phyloP scores from a whole-genome alignment of 1,140 invertebrate genomes.

The Zaprionus davidi region DNA sequence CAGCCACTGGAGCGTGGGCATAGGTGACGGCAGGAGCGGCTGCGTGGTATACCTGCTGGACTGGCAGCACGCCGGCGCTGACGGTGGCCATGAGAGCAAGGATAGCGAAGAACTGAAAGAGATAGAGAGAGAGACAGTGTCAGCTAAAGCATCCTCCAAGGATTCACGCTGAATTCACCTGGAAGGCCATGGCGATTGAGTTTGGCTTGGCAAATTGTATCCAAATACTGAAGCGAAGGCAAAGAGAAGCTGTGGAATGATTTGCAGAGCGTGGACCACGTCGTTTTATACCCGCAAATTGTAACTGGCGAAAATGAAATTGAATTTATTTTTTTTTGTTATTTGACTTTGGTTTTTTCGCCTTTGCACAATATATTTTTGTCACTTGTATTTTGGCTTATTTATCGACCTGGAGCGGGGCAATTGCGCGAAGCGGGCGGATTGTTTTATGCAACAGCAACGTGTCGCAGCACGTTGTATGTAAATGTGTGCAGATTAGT shows the following conservation, averaged over 20 bases:
- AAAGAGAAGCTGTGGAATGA: constrained; percentile 70
- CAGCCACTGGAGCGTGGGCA: constrained; percentile 61
- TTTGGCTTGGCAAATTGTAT: constrained; percentile 46
- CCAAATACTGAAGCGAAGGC: constrained; percentile 54
- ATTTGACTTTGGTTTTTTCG: constrained; percentile 34
- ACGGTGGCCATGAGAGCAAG: constrained; percentile 67
- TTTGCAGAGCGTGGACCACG: constrained; percentile 51
- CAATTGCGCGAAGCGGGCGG: constrained; percentile 48
- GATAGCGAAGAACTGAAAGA: constrained; percentile 60
- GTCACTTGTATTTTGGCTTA: constrained; percentile 65
- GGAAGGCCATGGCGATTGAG: constrained; percentile 70
- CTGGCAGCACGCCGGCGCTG: constrained; percentile 67
- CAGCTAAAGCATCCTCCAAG: background rate
- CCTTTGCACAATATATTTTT: constrained; percentile 62
- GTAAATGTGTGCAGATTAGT: constrained; percentile 72
- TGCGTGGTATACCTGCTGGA: constrained; percentile 63
- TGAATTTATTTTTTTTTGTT: constrained; percentile 44
- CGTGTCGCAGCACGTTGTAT: constrained; percentile 19
- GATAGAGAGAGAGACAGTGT: background rate
- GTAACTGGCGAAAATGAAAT: constrained; percentile 44
- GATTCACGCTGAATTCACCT: constrained; percentile 44
- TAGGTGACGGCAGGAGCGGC: constrained; percentile 37
- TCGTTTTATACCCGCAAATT: constrained; percentile 63
- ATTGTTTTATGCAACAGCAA: constrained; percentile 71
- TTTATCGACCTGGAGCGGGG: constrained; percentile 52